These are phyloP conservation scores for Globodera rostochiensis DNA, from an alignment of 1,140 invertebrate genomes.

Conservation along the genomic window DNA sequence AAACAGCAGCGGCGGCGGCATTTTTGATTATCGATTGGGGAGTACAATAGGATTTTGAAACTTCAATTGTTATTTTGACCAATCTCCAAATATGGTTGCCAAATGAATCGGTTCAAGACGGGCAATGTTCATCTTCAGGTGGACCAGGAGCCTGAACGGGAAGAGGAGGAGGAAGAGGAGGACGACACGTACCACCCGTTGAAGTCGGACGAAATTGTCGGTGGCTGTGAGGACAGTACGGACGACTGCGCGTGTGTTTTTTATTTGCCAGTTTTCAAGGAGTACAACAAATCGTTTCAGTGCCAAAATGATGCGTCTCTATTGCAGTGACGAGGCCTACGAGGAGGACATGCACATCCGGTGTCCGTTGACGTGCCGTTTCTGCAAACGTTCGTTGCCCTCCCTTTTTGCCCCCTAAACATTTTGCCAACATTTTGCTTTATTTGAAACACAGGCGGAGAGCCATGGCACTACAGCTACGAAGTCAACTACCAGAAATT, in stretches of 20 bases:
- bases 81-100: no score
- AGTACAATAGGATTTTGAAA: background rate
- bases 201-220: background rate
- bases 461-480: conserved; percentile 12
- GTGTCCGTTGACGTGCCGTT: background rate
- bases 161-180: background rate
- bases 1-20: no score
- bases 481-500: background rate
- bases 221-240: conserved; percentile 1
- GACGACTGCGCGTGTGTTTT: background rate
- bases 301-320: background rate
- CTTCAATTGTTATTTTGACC: background rate
- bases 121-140: background rate
- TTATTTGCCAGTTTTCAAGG: background rate
- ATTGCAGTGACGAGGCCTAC: conserved; percentile 12
- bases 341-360: conserved; percentile 16
- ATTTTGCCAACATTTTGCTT: background rate
- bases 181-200: background rate
- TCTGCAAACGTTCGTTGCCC: conserved; percentile 1
- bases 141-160: background rate
- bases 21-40: background rate
- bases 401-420: background rate
- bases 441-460: background rate
- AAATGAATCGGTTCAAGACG: no score
- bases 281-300: background rate